phyloP scores from a whole-genome alignment of 1,140 invertebrate species.

The Papilio machaon region DNA sequence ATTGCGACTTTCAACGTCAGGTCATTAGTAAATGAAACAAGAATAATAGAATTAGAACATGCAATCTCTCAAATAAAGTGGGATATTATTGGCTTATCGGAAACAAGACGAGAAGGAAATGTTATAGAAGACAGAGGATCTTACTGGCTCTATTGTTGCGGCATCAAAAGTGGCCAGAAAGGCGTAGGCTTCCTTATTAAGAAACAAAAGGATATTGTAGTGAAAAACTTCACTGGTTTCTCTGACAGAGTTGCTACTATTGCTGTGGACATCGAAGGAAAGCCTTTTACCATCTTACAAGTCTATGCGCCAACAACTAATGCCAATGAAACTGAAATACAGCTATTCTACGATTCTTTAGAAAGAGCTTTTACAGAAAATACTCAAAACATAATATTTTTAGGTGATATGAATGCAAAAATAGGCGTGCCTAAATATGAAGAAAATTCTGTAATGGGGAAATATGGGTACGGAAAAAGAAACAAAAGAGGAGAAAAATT shows the following conservation, averaged over 20 bases:
- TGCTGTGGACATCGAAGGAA: not conserved
- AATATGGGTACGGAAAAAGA: constrained; percentile 34
- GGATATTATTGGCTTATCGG: too few species aligned
- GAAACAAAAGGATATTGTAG: too few species aligned
- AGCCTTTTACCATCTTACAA: constrained; percentile 27
- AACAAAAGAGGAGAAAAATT: constrained; percentile 34
- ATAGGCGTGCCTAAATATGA: constrained; percentile 8
- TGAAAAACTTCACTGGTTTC: not conserved
- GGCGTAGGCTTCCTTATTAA: too few species aligned
- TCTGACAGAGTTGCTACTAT: constrained; percentile 10
- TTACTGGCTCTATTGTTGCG: too few species aligned
- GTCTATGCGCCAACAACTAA: constrained; percentile 34
- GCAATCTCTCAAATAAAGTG: too few species aligned
- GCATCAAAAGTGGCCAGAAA: too few species aligned
- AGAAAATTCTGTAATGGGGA: constrained; percentile 17
- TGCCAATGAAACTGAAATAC: constrained; percentile 28
- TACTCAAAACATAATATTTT: constrained; percentile 20
- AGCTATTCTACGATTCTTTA: constrained; percentile 5
- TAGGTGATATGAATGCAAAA: too few species aligned
- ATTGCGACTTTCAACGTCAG: too few species aligned
- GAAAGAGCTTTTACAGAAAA: not conserved
- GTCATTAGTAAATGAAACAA: too few species aligned
- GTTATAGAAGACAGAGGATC: too few species aligned
- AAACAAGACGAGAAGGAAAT: too few species aligned
- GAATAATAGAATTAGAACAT: too few species aligned